phyloP scores from a whole-genome alignment of 2,113 vertebrate species.

The human (Homo sapiens) region DNA sequence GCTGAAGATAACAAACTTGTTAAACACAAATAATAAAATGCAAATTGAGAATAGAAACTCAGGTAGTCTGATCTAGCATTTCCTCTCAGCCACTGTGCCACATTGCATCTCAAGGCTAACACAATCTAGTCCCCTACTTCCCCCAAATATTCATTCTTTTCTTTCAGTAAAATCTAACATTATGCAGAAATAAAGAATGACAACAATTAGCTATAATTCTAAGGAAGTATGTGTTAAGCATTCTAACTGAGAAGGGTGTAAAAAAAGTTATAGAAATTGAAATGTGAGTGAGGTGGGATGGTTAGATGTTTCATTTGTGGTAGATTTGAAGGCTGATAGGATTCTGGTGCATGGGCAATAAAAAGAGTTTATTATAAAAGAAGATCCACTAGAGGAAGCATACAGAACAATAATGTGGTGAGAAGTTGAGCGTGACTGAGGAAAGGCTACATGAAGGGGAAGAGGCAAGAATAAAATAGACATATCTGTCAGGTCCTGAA shows the following conservation, averaged over 20 bases:
- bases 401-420: fast-evolving
- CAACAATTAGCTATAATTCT: background rate
- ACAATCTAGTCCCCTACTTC: background rate
- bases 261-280: background rate
- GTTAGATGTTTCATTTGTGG: background rate
- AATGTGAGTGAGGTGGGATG: background rate
- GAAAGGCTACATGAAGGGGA: background rate
- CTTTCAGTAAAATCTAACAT: constrained; percentile 8
- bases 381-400: background rate
- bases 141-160: background rate
- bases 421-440: background rate
- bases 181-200: constrained; percentile 26
- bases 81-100: background rate
- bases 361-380: background rate
- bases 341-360: background rate
- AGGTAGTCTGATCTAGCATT: background rate
- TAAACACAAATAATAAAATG: background rate
- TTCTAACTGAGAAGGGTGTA: background rate
- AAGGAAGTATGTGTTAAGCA: background rate
- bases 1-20: background rate
- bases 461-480: background rate
- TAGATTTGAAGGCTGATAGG: background rate
- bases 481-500: background rate
- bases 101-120: background rate
- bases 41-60: background rate